Evolutionary conservation across 2,888 invertebrate genomes (phyloP).

Genomic region (Masnerella sp.): DNA sequence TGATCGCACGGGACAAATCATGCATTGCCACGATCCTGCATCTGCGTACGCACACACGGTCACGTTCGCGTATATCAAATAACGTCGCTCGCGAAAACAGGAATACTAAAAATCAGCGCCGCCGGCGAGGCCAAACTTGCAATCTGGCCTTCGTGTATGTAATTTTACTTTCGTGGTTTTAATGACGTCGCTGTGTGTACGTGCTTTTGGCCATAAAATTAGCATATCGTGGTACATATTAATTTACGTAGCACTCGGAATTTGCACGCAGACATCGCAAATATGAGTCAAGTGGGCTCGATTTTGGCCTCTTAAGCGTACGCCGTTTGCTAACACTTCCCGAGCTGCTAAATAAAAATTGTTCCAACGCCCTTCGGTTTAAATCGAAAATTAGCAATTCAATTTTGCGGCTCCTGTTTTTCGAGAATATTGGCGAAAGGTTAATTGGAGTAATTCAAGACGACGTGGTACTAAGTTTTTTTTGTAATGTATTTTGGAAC

Average conservation of each 20-base stretch:
- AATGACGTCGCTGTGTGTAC: conserved; percentile 58
- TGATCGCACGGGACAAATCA: conserved; percentile 41
- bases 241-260: conserved; percentile 58
- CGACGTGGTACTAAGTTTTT: no score
- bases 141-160: conserved; percentile 63
- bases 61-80: conserved; percentile 38
- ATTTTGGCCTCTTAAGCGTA: conserved; percentile 40
- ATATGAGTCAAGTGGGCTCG: conserved; percentile 50
- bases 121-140: conserved; percentile 55
- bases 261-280: conserved; percentile 52
- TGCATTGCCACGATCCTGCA: conserved; percentile 27
- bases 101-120: conserved; percentile 48
- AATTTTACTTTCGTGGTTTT: conserved; percentile 65
- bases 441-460: no score
- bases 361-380: no score
- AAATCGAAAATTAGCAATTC: no score
- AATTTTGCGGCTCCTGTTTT: no score
- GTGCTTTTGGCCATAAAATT: conserved; percentile 61
- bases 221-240: conserved; percentile 63
- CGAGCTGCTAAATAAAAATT: no score
- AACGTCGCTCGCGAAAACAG: conserved; percentile 46
- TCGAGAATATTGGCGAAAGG: no score
- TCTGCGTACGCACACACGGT: conserved; percentile 24
- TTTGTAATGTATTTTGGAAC: no score
- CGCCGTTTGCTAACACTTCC: conserved; percentile 9